Base-by-base conservation (phyloP, 2,797 vertebrate genomes). In the Enteromius unitaeniatus region DNA sequence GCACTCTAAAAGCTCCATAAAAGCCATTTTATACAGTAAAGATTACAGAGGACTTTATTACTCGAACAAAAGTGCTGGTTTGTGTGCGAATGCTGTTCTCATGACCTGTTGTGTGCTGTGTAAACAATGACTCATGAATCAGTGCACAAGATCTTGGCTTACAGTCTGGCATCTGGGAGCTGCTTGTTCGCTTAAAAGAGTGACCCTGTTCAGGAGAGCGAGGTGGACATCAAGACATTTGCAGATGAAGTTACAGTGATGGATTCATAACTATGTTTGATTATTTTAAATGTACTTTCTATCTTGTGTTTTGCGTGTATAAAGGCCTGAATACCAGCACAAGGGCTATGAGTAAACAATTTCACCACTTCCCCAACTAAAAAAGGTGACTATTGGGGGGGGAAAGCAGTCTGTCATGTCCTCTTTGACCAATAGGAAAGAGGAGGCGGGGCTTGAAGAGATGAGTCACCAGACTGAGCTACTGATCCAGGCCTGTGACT, bases 401-500 rank as follows among this genome's bases (percentile, higher is more conserved):
- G 4, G 26, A 74, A 42, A 51, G 8, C 28, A 19, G 42, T 26
- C 55, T 7, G 19, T 67, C 31, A 26, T 26, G 28, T 49, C 26
- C 13, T 76, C 8, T 6, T 53, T 67, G 81, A 68, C 73, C 19
- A 83, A 77, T 76, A 34, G 55, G 14, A 79, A 6, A 78, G 0
- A 11, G 72, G 49, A 75, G 58, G 69, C 0, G 26, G 75, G 5
- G 79, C 37, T 82, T 76, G 60, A 28, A 23, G 28, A 15, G 13
- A 31, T 80, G 85, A 86, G 72, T 83, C 83, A 83, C 80, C 72
- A 53, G 58, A 17, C 78, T 69, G 34, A 45, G 68, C 15, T 40
- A 73, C 80, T 73, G 85, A 86, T 83, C 76, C 75, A 60, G 62
- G 28, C 69, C 60, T 68, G 49, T 76, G 85, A 83, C 83, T 81